phyloP scores from a whole-genome alignment of 2,888 invertebrate genomes.

The Psococerastis gibbosa region DNA sequence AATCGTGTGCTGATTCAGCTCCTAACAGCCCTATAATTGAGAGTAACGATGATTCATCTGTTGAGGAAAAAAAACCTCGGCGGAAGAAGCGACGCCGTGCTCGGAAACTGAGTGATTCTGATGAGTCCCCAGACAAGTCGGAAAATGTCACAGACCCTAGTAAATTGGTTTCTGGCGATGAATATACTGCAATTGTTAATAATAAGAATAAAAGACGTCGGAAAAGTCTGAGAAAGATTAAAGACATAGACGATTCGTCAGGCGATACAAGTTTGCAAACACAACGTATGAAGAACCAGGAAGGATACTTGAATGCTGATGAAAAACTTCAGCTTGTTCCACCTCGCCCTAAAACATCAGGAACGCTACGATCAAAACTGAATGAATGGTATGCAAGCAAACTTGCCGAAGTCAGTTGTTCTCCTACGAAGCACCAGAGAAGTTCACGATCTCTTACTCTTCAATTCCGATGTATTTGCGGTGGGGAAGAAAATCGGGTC shows the following conservation, averaged over 20 bases:
- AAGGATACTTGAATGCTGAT: constrained; percentile 13
- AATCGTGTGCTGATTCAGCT: not conserved
- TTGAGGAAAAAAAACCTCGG: too few relatives aligned
- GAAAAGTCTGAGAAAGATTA: constrained; percentile 12
- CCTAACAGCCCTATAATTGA: too few relatives aligned
- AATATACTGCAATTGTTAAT: constrained; percentile 4
- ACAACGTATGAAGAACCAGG: constrained; percentile 11
- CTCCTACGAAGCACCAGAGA: constrained; percentile 13
- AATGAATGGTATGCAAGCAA: constrained; percentile 22
- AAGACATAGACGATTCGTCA: not conserved
- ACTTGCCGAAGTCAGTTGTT: constrained; percentile 18
- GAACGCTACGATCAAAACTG: constrained; percentile 18
- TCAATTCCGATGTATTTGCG: constrained; percentile 28
- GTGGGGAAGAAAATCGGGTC: constrained; percentile 18
- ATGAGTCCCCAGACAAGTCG: not conserved
- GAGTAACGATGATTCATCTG: not conserved
- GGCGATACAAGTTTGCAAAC: too few relatives aligned
- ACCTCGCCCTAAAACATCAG: constrained; percentile 9
- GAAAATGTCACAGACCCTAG: too few relatives aligned
- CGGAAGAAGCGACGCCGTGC: too few relatives aligned
- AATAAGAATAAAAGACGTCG: constrained; percentile 12
- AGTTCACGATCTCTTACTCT: constrained; percentile 9
- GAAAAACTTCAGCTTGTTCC: constrained; percentile 19
- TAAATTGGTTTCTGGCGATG: too few relatives aligned
- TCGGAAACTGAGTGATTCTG: too few relatives aligned